phyloP scores from a whole-genome alignment of 2,888 invertebrate species.

The Cylindroiulus punctatus region DNA sequence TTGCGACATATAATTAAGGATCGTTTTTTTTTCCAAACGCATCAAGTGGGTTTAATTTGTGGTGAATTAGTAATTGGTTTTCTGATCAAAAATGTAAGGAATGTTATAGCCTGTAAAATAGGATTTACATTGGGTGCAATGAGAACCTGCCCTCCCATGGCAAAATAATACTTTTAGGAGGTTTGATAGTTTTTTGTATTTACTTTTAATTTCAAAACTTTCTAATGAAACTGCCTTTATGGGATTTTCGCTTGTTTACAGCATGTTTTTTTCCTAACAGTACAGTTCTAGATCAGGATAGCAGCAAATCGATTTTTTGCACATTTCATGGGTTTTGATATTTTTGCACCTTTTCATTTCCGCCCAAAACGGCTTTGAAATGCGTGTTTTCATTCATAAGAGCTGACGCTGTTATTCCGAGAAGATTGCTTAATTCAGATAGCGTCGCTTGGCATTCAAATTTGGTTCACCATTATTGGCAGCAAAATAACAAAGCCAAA shows the following conservation, averaged over 20 bases:
- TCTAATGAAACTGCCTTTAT: background rate
- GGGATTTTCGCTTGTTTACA: background rate
- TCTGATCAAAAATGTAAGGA: background rate
- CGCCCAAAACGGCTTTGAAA: background rate
- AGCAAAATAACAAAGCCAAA: background rate
- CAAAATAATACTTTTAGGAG: background rate
- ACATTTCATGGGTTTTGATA: background rate
- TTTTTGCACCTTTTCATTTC: background rate
- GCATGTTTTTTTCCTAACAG: background rate
- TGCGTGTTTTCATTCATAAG: background rate
- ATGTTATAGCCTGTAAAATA: background rate
- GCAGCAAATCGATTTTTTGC: background rate
- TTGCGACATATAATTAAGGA: too few species aligned
- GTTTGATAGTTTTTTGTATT: too few species aligned
- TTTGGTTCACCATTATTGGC: background rate
- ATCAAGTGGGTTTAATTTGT: background rate
- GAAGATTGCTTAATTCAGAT: background rate
- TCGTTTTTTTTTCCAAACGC: background rate
- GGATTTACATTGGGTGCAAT: background rate
- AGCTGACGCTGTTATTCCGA: background rate
- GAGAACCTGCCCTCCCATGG: background rate
- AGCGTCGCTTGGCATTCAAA: background rate
- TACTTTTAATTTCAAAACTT: background rate
- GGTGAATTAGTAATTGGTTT: background rate
- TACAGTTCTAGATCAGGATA: background rate